A percentile compares a stretch with the other conserved stretches of the same genome.
Conservation (phyloP, 1,140 invertebrate species). For the Drosophila triauraria region DNA sequence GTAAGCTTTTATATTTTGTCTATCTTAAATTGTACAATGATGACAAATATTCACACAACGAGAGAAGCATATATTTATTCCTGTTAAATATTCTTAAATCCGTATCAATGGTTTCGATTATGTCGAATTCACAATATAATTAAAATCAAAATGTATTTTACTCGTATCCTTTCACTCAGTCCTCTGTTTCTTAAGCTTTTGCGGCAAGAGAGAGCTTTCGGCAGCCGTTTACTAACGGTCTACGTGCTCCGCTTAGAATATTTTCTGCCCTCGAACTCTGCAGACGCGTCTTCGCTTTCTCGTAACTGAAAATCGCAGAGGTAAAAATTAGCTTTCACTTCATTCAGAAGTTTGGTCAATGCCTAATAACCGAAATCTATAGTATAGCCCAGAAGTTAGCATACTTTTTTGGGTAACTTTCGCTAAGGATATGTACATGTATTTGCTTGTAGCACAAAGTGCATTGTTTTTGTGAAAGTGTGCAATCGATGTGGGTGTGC, state of each 20-base stretch:
- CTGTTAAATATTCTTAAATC: too few relatives aligned
- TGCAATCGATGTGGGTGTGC: background rate
- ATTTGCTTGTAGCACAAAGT: constrained; percentile 12
- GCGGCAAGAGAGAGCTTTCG: constrained; percentile 43
- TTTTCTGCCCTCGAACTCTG: constrained; percentile 52
- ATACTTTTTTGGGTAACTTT: constrained; percentile 30
- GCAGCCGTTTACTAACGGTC: constrained; percentile 15
- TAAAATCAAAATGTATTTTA: background rate
- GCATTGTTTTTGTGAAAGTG: background rate
- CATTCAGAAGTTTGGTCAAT: constrained; percentile 11
- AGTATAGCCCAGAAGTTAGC: constrained; percentile 25
- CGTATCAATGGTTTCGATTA: too few relatives aligned
- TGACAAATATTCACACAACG: too few relatives aligned
- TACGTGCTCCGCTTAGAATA: constrained; percentile 54
- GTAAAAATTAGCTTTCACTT: constrained; percentile 31
- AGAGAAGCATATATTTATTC: too few relatives aligned
- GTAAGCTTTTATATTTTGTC: too few relatives aligned
- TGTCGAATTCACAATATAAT: too few relatives aligned
- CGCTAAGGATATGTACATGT: background rate
- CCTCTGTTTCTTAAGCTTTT: constrained; percentile 18
- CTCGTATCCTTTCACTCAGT: background rate
- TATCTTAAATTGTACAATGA: too few relatives aligned
- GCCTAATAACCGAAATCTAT: background rate
- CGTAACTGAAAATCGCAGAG: constrained; percentile 30
- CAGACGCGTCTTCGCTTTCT: constrained; percentile 46